These are phyloP conservation scores for Drosophila falleni DNA, from an alignment of 2,888 invertebrate genomes.

Conservation along the genomic window DNA sequence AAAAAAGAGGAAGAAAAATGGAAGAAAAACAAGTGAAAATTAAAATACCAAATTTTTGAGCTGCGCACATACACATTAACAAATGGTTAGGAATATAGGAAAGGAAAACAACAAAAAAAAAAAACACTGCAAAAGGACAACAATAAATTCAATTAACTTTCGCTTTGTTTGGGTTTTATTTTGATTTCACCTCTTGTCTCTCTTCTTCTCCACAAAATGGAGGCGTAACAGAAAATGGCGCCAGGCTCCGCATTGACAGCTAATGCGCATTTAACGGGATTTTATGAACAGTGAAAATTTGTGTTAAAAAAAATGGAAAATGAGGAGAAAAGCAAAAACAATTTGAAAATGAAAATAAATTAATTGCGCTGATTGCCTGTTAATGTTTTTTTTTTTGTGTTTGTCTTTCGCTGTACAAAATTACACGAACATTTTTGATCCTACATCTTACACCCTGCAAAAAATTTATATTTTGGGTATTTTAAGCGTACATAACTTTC, in stretches of 20 bases:
- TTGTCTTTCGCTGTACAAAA: conserved; percentile 7
- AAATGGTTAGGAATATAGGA: conserved; percentile 42
- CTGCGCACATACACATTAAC: conserved; percentile 32
- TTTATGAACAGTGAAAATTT: conserved; percentile 44
- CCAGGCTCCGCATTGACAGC: conserved; percentile 21
- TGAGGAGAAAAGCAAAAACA: conserved; percentile 1
- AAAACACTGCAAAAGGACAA: conserved; percentile 46
- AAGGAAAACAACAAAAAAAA: conserved; percentile 20
- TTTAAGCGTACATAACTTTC: not conserved
- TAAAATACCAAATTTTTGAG: conserved; percentile 50
- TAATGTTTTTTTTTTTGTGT: conserved; percentile 20
- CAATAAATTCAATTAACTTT: conserved; percentile 79
- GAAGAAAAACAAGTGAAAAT: conserved; percentile 44
- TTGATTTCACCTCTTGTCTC: conserved; percentile 41
- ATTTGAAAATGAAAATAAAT: conserved; percentile 32
- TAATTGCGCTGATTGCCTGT: conserved; percentile 49
- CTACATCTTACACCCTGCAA: not conserved
- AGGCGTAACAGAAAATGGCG: conserved; percentile 36
- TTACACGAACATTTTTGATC: conserved; percentile 8
- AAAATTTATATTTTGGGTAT: not conserved
- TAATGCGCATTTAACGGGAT: conserved; percentile 49
- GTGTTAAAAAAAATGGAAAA: conserved; percentile 4
- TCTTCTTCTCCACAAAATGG: not conserved
- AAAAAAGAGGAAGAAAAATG: not conserved
- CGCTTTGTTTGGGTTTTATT: conserved; percentile 54